Evolutionary conservation across 2,888 invertebrate genomes (phyloP).

Genomic region (Harpalus rubripes): DNA sequence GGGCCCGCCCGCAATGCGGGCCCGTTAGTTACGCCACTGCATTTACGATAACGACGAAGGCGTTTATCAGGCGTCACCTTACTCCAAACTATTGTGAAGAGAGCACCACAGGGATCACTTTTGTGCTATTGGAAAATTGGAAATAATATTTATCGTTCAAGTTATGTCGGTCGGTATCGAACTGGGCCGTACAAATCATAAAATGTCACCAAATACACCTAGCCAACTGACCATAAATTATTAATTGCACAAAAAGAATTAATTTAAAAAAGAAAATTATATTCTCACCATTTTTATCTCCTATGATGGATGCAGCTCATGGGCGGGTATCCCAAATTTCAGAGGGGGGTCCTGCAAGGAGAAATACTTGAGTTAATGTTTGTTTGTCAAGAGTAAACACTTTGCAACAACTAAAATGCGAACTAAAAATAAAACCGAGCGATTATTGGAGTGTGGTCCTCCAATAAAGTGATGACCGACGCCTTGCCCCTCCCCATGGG

Average conservation of each 20-base stretch:
- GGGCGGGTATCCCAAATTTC: slow-evolving; percentile 23
- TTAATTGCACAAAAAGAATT: background rate
- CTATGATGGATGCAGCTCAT: background rate
- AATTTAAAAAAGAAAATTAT: background rate
- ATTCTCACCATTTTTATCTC: background rate
- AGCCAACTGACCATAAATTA: slow-evolving; percentile 38
- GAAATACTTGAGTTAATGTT: slow-evolving; percentile 30
- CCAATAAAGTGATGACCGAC: slow-evolving; percentile 33
- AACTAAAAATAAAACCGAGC: slow-evolving; percentile 27
- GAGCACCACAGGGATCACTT: too few species aligned
- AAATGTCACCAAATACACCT: background rate
- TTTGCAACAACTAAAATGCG: slow-evolving; percentile 44
- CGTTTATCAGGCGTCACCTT: too few species aligned
- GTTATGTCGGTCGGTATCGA: too few species aligned
- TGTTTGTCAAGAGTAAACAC: slow-evolving; percentile 40
- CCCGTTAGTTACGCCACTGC: too few species aligned
- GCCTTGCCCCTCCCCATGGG: slow-evolving; percentile 38
- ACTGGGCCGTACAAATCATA: too few species aligned
- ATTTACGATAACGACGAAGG: too few species aligned
- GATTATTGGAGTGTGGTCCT: slow-evolving; percentile 48
- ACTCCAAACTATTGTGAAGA: too few species aligned
- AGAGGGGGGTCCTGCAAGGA: background rate
- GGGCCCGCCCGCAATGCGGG: too few species aligned
- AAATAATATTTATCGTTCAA: too few species aligned
- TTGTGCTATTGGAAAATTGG: too few species aligned